These are phyloP conservation scores for Brachyopa scutellaris DNA, from an alignment of 2,888 invertebrate species.

Conservation along the genomic window DNA sequence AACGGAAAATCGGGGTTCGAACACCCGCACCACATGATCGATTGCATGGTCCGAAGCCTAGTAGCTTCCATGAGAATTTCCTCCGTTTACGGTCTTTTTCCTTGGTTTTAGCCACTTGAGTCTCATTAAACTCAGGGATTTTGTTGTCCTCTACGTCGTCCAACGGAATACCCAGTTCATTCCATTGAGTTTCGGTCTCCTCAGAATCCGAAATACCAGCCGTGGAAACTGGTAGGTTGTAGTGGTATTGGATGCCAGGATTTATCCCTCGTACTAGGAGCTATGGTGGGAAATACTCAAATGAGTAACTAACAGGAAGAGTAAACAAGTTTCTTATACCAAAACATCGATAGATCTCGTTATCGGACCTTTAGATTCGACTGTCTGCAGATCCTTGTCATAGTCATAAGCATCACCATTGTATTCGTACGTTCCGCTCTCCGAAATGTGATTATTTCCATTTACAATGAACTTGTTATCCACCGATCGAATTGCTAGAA, in stretches of 20 bases:
- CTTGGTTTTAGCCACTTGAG: slow-evolving; percentile 69
- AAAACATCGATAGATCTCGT: slow-evolving; percentile 75
- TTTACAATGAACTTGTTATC: slow-evolving; percentile 92
- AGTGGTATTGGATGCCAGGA: slow-evolving; percentile 93
- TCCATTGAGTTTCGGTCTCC: slow-evolving; percentile 79
- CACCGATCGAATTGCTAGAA: slow-evolving; percentile 87
- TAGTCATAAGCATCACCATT: slow-evolving; percentile 91
- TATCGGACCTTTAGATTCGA: slow-evolving; percentile 77
- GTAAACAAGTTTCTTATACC: slow-evolving; percentile 73
- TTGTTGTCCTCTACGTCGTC: slow-evolving; percentile 76
- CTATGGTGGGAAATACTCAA: slow-evolving; percentile 81
- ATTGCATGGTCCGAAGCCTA: slow-evolving; percentile 90
- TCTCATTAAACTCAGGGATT: slow-evolving; percentile 65
- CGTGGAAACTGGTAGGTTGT: slow-evolving; percentile 87
- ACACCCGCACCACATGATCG: slow-evolving; percentile 88
- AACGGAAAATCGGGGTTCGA: slow-evolving; percentile 79
- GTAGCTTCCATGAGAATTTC: slow-evolving; percentile 87
- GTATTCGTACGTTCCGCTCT: slow-evolving; percentile 87
- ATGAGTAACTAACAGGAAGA: neutral
- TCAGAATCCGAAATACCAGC: slow-evolving; percentile 79
- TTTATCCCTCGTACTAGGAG: slow-evolving; percentile 91
- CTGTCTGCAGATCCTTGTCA: slow-evolving; percentile 83
- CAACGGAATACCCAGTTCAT: slow-evolving; percentile 76
- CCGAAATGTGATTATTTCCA: slow-evolving; percentile 89
- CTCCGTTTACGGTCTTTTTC: slow-evolving; percentile 83